These are phyloP conservation scores for Sesamia nonagrioides DNA, from an alignment of 1,140 invertebrate species.

Conservation along the genomic window DNA sequence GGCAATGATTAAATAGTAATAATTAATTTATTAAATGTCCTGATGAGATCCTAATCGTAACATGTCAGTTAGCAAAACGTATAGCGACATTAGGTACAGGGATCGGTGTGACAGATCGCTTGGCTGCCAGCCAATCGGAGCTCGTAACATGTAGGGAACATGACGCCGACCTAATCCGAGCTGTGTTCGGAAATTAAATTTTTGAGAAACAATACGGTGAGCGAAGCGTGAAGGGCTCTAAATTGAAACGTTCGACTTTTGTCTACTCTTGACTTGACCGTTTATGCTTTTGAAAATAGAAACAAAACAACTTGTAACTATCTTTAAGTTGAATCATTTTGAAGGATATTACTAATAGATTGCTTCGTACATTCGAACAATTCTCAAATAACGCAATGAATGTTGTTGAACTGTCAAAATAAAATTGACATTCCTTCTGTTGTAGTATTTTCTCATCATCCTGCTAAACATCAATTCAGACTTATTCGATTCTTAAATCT, in stretches of 20 bases:
- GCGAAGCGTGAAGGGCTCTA: not conserved
- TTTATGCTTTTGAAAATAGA: not conserved
- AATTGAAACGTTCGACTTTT: constrained; percentile 29
- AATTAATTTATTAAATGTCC: constrained; percentile 31
- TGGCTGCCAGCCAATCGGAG: constrained; percentile 24
- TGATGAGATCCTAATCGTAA: constrained; percentile 25
- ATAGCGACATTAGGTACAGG: constrained; percentile 19
- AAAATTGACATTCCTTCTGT: not conserved
- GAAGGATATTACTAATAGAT: too few species aligned
- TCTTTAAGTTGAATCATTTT: too few species aligned
- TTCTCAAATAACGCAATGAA: too few species aligned
- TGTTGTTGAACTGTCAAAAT: too few species aligned
- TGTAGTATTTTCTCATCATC: too few species aligned
- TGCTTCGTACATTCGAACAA: too few species aligned
- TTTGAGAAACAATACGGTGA: constrained; percentile 30
- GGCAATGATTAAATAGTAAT: constrained; percentile 22
- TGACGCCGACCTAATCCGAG: constrained; percentile 6
- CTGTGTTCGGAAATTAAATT: constrained; percentile 34
- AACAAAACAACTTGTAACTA: not conserved
- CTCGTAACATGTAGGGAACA: constrained; percentile 13
- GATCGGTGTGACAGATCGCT: constrained; percentile 23
- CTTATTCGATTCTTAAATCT: not conserved
- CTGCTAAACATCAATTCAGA: not conserved
- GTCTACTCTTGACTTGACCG: constrained; percentile 6
- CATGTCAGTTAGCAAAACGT: constrained; percentile 35